Evolutionary conservation across 2,888 invertebrate species (phyloP), one percentile per base, ranked within the genome.

Genomic region (Xylophagus ater): DNA sequence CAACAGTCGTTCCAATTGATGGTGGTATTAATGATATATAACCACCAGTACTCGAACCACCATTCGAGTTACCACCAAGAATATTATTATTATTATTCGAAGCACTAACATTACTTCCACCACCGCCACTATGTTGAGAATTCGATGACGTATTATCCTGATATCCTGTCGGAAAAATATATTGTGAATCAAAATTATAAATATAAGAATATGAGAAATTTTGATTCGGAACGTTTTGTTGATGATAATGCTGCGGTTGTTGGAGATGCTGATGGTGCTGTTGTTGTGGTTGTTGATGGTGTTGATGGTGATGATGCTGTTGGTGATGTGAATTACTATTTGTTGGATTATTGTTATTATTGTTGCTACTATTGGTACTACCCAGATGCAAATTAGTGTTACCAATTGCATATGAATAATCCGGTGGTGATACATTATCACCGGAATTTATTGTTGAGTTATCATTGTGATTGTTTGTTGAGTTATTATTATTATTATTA

Each of bases 1-100:
- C 53, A 44, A 53, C 49, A 45, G 53, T 53, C 45, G 56, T 51
- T 43, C 59, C 58, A 36, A 57, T 55, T 48, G 49, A 49, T 41
- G 71, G 73, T 65, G 65, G 78, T 74, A 70, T 76, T 73, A 61
- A 77, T 66, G 75, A 78, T 78, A 59, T 77, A 73, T 54, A 78
- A 65, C 65, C 78, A 74, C 69, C 76, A 56, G 60, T 73, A 73
- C 62, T 69, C 70, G 50, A 68, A 68, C 51, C 67, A 69, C 39
- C 50, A 38, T 49, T 53, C 43, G 48, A 53, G 43, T 47, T 54
- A 46, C 49, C 59, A 40, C 51, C 70, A 64, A 62, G 71, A 65
- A 56, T 71, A 62, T 46, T 71, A 68, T 40, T 68, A 61, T 24
- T 60, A 55, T 54, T 67, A 67, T 48, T 54, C 47, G 49, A 58